Base-by-base conservation (phyloP, 2,888 invertebrate genomes). In the Stenolophus ochropezus region DNA sequence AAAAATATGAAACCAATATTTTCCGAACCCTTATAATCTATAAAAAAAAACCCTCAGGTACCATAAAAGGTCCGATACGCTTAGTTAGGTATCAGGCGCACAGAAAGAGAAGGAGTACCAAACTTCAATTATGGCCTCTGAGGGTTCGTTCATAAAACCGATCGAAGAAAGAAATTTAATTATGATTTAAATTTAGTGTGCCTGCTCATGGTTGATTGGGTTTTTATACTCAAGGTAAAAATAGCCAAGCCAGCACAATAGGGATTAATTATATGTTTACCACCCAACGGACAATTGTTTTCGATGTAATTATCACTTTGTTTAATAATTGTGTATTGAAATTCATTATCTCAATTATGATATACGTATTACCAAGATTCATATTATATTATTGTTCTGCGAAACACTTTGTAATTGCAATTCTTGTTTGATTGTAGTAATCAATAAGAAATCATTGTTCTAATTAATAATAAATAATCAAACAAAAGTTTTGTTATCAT, bases 141-240 rank as follows among this genome's bases (percentile, higher is more conserved):
- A 14, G 65, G 65, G 65, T 65, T 18, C 25, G 25, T 25, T 25
- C 25, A 27, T 21, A 21, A 25, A 33, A 27, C 33, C 65, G 65
- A 69, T 69, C 65, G 65, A 65, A 69, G 65, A 69, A 69, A 69
- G 65, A 69, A 69, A 69, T 69, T 69, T 69, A 69, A 69, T 69
- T 69, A 69, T 69, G 65, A 69, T 69, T 69, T 69, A 33, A 69
- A 69, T 69, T 69, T 69, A 69, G 65, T 69, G 18, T 18, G 65
- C 18, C n/a, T 69, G 14, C 65, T 69, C 33, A 18, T 6, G 18
- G 65, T 69, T 69, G 65, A 69, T 69, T 69, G 65, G 65, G n/a
- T 69, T 69, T 69, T 69, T 69, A 69, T 69, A 18, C 33, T 2
- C 16, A 16, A 18, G 65, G 33, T 69, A 69, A 69, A 69, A 69